Conservation (phyloP, 2,888 invertebrate genomes). For the Microctonus hyperodae region DNA sequence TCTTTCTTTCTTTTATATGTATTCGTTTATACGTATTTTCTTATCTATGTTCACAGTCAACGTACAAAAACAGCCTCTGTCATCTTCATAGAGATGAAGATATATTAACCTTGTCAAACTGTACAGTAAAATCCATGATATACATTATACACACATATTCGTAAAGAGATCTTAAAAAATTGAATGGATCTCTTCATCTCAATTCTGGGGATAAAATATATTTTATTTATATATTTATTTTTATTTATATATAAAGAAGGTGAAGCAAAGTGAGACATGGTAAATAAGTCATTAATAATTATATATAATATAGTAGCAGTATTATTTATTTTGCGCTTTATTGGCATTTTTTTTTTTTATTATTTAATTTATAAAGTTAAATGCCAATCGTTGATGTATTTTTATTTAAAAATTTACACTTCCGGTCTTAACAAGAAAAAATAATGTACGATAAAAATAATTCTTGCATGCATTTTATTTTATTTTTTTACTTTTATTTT, state of each 20-base stretch:
- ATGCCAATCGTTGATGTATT: slow-evolving; percentile 6
- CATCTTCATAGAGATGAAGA: slow-evolving; percentile 42
- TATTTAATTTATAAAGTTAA: slow-evolving; percentile 7
- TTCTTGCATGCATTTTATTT: too few species aligned
- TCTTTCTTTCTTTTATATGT: not conserved
- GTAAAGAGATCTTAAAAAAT: slow-evolving; percentile 34
- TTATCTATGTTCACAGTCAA: slow-evolving; percentile 1
- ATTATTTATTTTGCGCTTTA: too few species aligned
- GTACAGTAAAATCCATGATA: slow-evolving; percentile 7
- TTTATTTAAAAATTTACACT: not conserved
- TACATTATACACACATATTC: not conserved
- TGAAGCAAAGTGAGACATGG: too few species aligned
- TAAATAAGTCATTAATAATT: too few species aligned
- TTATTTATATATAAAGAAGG: slow-evolving; percentile 10
- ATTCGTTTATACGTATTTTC: not conserved
- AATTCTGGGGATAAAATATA: not conserved
- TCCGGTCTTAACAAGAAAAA: slow-evolving; percentile 2
- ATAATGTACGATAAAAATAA: too few species aligned
- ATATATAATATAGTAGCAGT: too few species aligned
- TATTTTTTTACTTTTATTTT: not conserved
- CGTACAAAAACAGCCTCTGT: slow-evolving; percentile 56
- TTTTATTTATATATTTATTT: too few species aligned
- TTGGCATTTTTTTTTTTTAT: too few species aligned
- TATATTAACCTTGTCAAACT: slow-evolving; percentile 11
- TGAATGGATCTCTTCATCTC: slow-evolving; percentile 40